A percentile compares a stretch with the other conserved stretches of the same genome.
Conservation (phyloP, 2,888 invertebrate species). For the Agapostemon virescens region DNA sequence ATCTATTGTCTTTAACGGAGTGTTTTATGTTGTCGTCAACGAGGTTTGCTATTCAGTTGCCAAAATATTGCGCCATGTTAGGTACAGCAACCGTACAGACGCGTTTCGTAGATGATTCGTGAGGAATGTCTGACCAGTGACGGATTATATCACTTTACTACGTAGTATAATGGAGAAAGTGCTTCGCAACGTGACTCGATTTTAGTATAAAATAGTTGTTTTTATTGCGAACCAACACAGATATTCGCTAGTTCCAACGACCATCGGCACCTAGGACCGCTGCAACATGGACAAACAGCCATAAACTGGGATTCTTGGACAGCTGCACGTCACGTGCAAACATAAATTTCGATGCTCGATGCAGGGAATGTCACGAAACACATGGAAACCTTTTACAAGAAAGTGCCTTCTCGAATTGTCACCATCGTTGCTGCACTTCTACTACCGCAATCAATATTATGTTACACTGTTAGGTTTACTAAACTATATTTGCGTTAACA, state of each 20-base stretch:
- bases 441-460: not conserved
- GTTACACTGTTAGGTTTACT: not conserved
- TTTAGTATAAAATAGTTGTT: not conserved
- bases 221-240: not conserved
- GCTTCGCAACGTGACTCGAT: not conserved
- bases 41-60: not conserved
- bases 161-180: not conserved
- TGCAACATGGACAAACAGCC: not conserved
- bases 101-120: not conserved
- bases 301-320: constrained; percentile 2
- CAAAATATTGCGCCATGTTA: not conserved
- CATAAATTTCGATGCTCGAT: constrained; percentile 1
- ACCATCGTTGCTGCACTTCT: not conserved
- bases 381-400: not conserved
- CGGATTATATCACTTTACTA: not conserved
- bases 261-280: not conserved
- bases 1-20: not conserved
- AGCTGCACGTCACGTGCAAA: not conserved
- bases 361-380: not conserved
- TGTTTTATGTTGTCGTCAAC: no score
- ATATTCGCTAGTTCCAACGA: not conserved
- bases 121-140: not conserved
- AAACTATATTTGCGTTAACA: not conserved
- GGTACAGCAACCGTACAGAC: not conserved
- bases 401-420: not conserved